phyloP scores from a whole-genome alignment of 2,888 invertebrate species.

The Epistrophe eligans region DNA sequence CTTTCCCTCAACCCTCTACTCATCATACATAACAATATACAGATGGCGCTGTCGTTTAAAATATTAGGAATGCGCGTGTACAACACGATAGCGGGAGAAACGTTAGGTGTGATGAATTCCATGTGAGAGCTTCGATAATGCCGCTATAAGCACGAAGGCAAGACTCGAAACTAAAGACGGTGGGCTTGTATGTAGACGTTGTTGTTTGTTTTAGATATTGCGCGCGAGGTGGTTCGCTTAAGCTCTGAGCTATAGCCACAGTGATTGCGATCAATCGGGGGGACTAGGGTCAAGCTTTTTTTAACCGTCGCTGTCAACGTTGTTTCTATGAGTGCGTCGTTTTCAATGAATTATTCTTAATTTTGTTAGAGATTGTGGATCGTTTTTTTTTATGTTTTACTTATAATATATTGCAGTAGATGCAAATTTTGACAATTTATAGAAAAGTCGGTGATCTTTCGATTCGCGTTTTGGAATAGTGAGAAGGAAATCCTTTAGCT shows the following conservation, averaged over 20 bases:
- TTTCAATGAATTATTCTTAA: conserved; percentile 69
- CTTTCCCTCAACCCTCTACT: conserved; percentile 5
- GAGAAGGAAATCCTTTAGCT: conserved; percentile 28
- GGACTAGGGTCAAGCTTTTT: conserved; percentile 74
- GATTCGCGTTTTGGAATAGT: conserved; percentile 16
- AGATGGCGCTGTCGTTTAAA: conserved; percentile 66
- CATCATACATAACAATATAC: conserved; percentile 24
- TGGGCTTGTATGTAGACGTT: conserved; percentile 40
- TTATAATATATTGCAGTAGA: conserved; percentile 43
- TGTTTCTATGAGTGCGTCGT: conserved; percentile 47
- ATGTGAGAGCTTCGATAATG: conserved; percentile 70
- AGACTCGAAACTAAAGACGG: conserved; percentile 52
- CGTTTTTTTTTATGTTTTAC: conserved; percentile 33
- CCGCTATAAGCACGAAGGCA: conserved; percentile 58
- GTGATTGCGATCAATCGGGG: conserved; percentile 73
- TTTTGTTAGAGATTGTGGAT: conserved; percentile 61
- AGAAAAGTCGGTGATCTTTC: conserved; percentile 37
- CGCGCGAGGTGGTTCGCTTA: conserved; percentile 63
- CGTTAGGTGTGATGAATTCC: conserved; percentile 56
- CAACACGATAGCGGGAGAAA: conserved; percentile 33
- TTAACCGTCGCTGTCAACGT: conserved; percentile 41
- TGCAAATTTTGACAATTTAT: conserved; percentile 61
- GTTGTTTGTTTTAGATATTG: conserved; percentile 63
- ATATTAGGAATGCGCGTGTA: conserved; percentile 67
- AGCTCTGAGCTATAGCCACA: conserved; percentile 65